phyloP scores from a whole-genome alignment of 2,113 vertebrate species.

The Nesogale talazaci region DNA sequence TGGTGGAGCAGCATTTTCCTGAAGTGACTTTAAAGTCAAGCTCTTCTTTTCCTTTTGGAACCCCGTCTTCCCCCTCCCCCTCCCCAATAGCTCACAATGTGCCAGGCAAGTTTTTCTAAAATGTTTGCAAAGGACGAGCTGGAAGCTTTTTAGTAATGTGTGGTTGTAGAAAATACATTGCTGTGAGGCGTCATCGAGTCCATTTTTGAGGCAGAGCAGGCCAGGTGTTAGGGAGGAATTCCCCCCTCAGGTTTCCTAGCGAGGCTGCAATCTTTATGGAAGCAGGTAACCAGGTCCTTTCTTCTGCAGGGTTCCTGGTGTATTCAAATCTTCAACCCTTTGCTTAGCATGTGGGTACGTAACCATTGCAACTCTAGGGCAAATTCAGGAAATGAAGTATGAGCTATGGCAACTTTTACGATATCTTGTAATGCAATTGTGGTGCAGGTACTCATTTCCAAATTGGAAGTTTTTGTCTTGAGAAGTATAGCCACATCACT shows the following conservation, averaged over 20 bases:
- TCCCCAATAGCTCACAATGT: slow-evolving; percentile 4
- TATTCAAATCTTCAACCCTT: background rate
- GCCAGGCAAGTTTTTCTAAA: slow-evolving; percentile 35
- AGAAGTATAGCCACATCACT: background rate
- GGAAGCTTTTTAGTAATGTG: slow-evolving; percentile 2
- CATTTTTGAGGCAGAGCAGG: background rate
- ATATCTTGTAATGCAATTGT: background rate
- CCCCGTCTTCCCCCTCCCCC: too few relatives aligned
- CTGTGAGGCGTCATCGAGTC: background rate
- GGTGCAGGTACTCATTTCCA: background rate
- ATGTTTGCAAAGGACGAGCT: slow-evolving; percentile 1
- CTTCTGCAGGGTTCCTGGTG: background rate
- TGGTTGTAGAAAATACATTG: background rate
- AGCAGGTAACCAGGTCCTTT: background rate
- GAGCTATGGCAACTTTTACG: background rate
- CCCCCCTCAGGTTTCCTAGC: background rate
- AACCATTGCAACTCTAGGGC: background rate
- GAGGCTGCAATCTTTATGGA: background rate
- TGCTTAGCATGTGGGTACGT: background rate
- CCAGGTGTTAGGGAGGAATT: too few relatives aligned
- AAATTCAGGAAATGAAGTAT: background rate
- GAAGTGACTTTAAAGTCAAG: slow-evolving; percentile 42
- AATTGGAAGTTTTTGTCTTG: background rate
- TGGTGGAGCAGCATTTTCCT: background rate
- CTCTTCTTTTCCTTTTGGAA: slow-evolving; percentile 50